Evolutionary conservation across 2,888 invertebrate species (phyloP), one percentile per base, ranked within the genome.

Genomic region (Dinocampus coccinellae): DNA sequence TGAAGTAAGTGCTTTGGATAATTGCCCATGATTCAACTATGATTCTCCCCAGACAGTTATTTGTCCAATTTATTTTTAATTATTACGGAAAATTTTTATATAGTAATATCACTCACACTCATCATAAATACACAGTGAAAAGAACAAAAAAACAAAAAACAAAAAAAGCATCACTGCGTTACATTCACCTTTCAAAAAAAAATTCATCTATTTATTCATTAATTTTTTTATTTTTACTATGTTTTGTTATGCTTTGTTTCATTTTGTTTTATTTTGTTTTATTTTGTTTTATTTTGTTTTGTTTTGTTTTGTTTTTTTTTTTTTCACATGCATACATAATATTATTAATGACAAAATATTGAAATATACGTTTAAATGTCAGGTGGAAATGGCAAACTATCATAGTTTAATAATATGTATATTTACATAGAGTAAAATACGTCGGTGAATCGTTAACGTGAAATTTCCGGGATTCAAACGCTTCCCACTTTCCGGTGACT

Each of bases 381-480:
- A 39, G 2, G 13, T 39, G 39, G n/a, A 39, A 39, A 39, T 39
- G 13, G 13, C 13, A n/a, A 39, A 39, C 13, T 39, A 11, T 39
- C 3, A n/a, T n/a, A n/a, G n/a, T n/a, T 29, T 13, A 29, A 11
- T 29, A 29, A 57, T 26, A n/a, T 20, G 57, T 26, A 29, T 57
- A 29, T 57, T 57, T 29, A 29, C n/a, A 57, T n/a, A 29, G 57
- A 24, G 9, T 13, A 29, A 29, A 29, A 57, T 26, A 29, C 57
- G n/a, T 26, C 22, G n/a, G 39, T n/a, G 60, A 74, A 75, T 70
- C 70, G 75, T 75, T 73, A 75, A 70, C 70, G 70, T 47, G 73
- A 75, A 75, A 75, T 75, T 75, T 75, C 73, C 74, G n/a, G 74
- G 72, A 70, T 72, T 67, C 70, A 10, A n/a, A 70, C 73, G 75